These are phyloP conservation scores for Harpagoxenus sublaevis DNA, from an alignment of 2,888 invertebrate genomes.

Conservation along the genomic window DNA sequence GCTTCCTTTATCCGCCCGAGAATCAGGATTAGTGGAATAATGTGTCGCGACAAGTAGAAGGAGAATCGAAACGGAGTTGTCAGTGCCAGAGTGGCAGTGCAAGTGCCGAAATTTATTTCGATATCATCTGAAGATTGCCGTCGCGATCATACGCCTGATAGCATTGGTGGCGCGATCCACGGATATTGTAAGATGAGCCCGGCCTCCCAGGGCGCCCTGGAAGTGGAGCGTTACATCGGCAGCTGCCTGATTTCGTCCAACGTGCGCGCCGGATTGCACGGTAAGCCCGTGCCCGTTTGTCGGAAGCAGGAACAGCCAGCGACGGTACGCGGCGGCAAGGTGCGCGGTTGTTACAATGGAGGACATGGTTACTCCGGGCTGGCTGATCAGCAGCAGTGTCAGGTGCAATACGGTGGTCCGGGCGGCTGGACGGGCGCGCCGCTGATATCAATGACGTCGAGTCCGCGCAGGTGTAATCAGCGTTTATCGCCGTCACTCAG, in stretches of 20 bases:
- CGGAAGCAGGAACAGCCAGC: slow-evolving; percentile 71
- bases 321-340: slow-evolving; percentile 58
- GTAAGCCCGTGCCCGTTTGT: slow-evolving; percentile 69
- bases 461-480: slow-evolving; percentile 87
- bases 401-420: slow-evolving; percentile 75
- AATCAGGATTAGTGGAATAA: slow-evolving; percentile 61
- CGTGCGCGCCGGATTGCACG: slow-evolving; percentile 70
- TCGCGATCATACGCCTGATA: slow-evolving; percentile 38
- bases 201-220: slow-evolving; percentile 88
- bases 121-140: not conserved
- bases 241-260: slow-evolving; percentile 88
- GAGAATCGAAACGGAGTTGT: not conserved
- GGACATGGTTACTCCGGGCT: slow-evolving; percentile 62
- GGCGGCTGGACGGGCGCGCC: slow-evolving; percentile 94
- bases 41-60: slow-evolving; percentile 30
- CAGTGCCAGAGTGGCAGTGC: slow-evolving; percentile 60
- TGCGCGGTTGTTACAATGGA: slow-evolving; percentile 62
- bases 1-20: not conserved
- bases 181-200: slow-evolving; percentile 90
- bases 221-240: slow-evolving; percentile 90
- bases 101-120: not conserved
- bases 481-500: slow-evolving; percentile 78
- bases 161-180: slow-evolving; percentile 21
- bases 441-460: slow-evolving; percentile 91
- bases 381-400: slow-evolving; percentile 75